Conservation (phyloP, 2,113 vertebrate species). For the Pitta sordida region DNA sequence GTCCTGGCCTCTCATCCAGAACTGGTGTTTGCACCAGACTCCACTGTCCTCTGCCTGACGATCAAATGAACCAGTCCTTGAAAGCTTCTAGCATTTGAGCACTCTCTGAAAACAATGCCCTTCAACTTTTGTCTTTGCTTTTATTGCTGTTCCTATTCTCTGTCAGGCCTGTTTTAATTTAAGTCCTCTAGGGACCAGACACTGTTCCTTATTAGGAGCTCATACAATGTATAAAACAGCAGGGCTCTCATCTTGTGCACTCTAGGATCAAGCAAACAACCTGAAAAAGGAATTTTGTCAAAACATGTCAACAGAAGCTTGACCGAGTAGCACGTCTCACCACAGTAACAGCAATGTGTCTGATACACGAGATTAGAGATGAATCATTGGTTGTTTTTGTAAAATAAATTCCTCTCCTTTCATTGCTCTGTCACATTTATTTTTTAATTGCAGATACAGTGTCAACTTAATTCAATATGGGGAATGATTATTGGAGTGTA, state of each 20-base stretch:
- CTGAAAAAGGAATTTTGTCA: background rate
- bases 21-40: background rate
- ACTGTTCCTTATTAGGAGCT: background rate
- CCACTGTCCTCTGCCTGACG: background rate
- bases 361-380: background rate
- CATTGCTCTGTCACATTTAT: background rate
- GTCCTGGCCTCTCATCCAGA: background rate
- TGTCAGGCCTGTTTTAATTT: background rate
- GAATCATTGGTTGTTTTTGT: background rate
- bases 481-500: background rate
- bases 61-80: background rate
- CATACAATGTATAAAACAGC: background rate
- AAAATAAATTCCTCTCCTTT: background rate
- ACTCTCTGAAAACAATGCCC: background rate
- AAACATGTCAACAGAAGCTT: background rate
- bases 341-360: background rate
- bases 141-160: background rate
- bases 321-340: background rate
- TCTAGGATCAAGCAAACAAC: slow-evolving; percentile 2
- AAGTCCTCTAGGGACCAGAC: background rate
- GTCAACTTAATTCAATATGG: background rate
- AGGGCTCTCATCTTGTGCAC: background rate
- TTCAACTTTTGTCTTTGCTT: background rate
- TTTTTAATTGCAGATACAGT: background rate
- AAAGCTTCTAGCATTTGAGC: background rate